These are phyloP conservation scores for Stictocephala bisonia DNA, from an alignment of 2,888 invertebrate genomes.

Conservation along the genomic window DNA sequence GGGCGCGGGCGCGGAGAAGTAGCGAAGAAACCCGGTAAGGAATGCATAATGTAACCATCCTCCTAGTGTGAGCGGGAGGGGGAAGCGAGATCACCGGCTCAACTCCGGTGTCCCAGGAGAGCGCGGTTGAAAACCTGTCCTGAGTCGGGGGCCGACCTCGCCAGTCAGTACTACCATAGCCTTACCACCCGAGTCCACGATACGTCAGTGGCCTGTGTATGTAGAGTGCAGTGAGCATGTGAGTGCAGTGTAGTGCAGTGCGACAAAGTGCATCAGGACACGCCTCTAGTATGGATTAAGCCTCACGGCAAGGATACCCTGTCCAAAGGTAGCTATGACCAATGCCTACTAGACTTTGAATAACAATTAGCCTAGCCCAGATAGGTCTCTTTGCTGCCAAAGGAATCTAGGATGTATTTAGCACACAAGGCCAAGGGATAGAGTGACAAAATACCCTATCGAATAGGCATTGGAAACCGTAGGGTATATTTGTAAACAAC, in stretches of 20 bases:
- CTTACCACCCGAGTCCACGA: not conserved
- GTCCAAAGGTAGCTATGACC: no score
- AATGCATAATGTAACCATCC: slow-evolving; percentile 38
- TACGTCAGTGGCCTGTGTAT: not conserved
- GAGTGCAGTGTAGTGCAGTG: slow-evolving; percentile 19
- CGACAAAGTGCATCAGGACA: not conserved
- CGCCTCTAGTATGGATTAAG: no score
- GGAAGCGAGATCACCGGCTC: not conserved
- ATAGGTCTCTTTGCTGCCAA: no score
- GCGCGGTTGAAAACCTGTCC: slow-evolving; percentile 29
- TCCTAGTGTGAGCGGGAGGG: slow-evolving; percentile 10
- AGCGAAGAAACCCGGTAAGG: slow-evolving; percentile 32
- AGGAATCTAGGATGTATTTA: no score
- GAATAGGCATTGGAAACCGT: no score
- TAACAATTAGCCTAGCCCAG: no score
- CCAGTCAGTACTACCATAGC: not conserved
- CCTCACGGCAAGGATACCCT: no score
- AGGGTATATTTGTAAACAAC: no score
- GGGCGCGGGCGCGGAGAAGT: not conserved
- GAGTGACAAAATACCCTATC: no score
- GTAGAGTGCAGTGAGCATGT: not conserved
- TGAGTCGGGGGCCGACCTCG: not conserved
- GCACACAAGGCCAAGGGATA: no score
- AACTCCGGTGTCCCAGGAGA: slow-evolving; percentile 26
- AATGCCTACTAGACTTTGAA: no score